Evolutionary conservation across 92 coral and sea anemone species (phyloP), one percentile per base, ranked within the genome.

Genomic region (Bergia sp.): DNA sequence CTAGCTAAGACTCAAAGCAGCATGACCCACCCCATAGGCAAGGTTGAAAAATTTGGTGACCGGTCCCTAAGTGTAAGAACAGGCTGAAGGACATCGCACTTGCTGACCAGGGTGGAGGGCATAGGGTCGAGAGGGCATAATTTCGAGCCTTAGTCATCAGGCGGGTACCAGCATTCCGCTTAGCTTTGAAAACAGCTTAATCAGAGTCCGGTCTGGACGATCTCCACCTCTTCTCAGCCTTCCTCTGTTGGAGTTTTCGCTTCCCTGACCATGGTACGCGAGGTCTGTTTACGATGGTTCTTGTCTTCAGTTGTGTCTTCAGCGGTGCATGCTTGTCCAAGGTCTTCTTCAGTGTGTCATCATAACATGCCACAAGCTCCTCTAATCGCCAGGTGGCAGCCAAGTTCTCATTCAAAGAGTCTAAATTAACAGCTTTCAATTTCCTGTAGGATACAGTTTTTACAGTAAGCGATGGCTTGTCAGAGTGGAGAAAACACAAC

Each of bases 221-320:
- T 41, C 89, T 86, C 90, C 92, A 92, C 74, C 55, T 89, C 49
- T 79, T 89, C 80, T 92, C 94, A 76, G 94, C 92, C 76, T 92
- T 91, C 81, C 91, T 58, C 73, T 91, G 74, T 41, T 91, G 81
- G 29, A 82, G 85, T 69, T 89, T 88, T 36, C 29, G 87, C 94
- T 87, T 79, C 76, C 78, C 82, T 88, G 41, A 88, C 94, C 90
- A 92, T 18, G 94, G 94, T 16, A 92, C 94, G 49, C 94, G 88
- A 40, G 87, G 91, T 74, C 91, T 55, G 74, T 81, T 77, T 4
- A 72, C 88, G n/a, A 86, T 73, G n/a, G 79, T 89, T 89, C 50
- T 89, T 53, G 77, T 86, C 20, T 78, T 29, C 29, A 29, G 29
- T 29, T 29, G 29, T 29, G 29, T 29, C 29, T 29, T 64, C 49